Base-by-base conservation (phyloP, 2,113 vertebrate species). In the Nymphicus hollandicus region DNA sequence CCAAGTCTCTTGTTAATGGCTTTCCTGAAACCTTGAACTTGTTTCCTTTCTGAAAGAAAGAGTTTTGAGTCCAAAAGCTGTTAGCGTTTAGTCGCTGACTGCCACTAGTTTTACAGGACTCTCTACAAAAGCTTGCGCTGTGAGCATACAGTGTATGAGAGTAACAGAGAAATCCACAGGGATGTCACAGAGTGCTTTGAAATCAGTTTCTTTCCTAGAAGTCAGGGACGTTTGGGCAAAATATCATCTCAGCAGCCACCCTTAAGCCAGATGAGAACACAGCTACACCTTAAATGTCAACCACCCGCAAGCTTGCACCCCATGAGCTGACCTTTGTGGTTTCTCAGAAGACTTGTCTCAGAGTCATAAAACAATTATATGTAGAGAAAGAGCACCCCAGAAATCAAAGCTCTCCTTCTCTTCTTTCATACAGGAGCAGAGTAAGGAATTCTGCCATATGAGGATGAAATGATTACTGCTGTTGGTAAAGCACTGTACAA, bases 401-500 rank as follows among this genome's bases (percentile, higher is more conserved):
- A 39, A 78, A 56, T 1, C 27, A 81, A 56, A 27, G 3, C 4
- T 7, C 8, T 81, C 7, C 31, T 14, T 20, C 9, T 47, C 23
- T 88, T 29, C 63, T 79, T 20, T 44, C n/a, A 2, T 31, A 6
- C 16, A 0, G 2, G 25, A 85, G 53, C 23, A 56, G 28, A 69
- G 28, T 23, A 44, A 86, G 19, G 81, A 78, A 58, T 73, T 49
- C 31, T 24, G n/a, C 37, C 5, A 7, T 24, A 31, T 68, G 70
- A 87, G 33, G 9, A 35, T 43, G n/a, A 46, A 84, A 47, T 49
- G 0, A 22, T 52, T 35, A 5, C 3, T 39, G 1, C 6, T 1
- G 1, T 5, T 55, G 74, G 9, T 53, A 78, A 90, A 70, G 13
- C 8, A 33, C 33, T 22, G n/a, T 23, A 43, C 24, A 39, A 22